phyloP scores from a whole-genome alignment of 2,113 vertebrate species.

The Microcebus tavaratra region DNA sequence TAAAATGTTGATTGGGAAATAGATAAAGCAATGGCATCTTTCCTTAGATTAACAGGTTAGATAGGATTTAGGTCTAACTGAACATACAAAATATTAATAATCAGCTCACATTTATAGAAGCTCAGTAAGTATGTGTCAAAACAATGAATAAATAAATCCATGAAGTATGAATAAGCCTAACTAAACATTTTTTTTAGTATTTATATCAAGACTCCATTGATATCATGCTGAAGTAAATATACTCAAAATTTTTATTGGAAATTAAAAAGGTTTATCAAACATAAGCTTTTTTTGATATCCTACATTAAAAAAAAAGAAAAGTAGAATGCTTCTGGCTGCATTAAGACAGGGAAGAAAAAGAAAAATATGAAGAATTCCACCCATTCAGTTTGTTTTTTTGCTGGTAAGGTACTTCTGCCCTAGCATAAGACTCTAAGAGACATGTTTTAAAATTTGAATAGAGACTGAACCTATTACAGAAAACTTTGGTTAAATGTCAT shows the following conservation, averaged over 20 bases:
- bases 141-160: neutral
- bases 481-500: neutral
- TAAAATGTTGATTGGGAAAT: neutral
- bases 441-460: neutral
- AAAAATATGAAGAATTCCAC: neutral
- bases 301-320: neutral
- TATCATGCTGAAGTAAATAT: neutral
- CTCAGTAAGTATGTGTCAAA: neutral
- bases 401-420: neutral
- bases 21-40: neutral
- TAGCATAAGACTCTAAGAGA: neutral
- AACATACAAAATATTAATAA: neutral
- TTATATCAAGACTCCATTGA: neutral
- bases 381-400: neutral
- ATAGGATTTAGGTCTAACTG: neutral
- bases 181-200: neutral
- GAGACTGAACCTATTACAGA: neutral
- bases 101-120: neutral
- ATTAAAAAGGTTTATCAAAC: neutral
- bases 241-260: neutral
- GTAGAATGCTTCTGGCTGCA: neutral
- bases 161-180: neutral
- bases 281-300: neutral
- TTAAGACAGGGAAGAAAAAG: neutral
- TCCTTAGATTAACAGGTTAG: neutral